Base-by-base conservation (phyloP, 2,888 invertebrate genomes). In the Nowickia ferox region DNA sequence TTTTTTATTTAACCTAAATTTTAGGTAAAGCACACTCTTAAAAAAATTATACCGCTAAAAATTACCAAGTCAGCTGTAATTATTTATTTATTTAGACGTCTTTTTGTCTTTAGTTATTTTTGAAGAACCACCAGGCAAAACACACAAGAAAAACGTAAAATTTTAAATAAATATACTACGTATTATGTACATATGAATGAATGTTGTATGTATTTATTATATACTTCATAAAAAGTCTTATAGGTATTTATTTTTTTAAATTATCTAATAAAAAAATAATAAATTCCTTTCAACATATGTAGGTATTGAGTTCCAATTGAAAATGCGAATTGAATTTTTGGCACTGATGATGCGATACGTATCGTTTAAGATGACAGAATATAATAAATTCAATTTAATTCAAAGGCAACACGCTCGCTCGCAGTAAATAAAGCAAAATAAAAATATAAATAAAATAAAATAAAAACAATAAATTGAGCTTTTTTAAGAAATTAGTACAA, bases 361-460 rank as follows among this genome's bases (percentile, higher is more conserved):
- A 15, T 48, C 46, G 61, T 57, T 81, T 75, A 71, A 77, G 83
- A 83, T 76, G 83, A 72, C 76, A 83, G 61, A 72, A 83, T 76
- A 79, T 79, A 86, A 75, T 86, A 86, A 84, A 86, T 86, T 84
- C 59, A 87, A 68, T 74, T 87, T 84, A 77, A 84, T 79, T 83
- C 81, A 82, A 87, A 85, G 44, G 72, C 65, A 76, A 84, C 9
- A 71, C 77, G 19, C 30, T 30, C 30, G 30, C 71, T 44, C 72
- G 30, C 59, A 65, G 44, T 19, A 55, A 51, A 10, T 5, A 78
- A 30, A 48, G 6, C 2, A 48, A 44, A 59, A 44, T 5, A 30
- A 72, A 46, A n/a, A 69, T n/a, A 40, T 9, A 57, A 78, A 51
- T 9, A 57, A 48, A 79, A 9, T 71, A 0, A 75, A 38, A 40